Evolutionary conservation across 2,888 invertebrate genomes (phyloP).

Genomic region (Euplagia quadripunctaria): DNA sequence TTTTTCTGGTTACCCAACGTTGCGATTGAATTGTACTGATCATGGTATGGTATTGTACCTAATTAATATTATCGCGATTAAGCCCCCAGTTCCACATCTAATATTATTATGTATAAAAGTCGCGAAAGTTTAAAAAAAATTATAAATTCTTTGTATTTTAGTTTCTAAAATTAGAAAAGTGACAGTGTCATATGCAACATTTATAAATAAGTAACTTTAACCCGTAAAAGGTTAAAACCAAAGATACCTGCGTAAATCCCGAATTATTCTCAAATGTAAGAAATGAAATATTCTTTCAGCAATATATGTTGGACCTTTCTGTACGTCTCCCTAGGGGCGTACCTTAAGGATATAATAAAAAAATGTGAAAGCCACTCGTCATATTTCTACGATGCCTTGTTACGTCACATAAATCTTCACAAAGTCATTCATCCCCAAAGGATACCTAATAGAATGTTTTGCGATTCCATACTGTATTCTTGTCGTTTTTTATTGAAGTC

Average conservation of each 20-base stretch:
- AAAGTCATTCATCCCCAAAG: slow-evolving; percentile 24
- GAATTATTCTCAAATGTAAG: slow-evolving; percentile 19
- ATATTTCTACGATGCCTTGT: slow-evolving; percentile 37
- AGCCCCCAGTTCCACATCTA: too few relatives aligned
- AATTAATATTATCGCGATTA: too few relatives aligned
- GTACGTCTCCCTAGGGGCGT: slow-evolving; percentile 29
- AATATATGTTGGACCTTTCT: slow-evolving; percentile 32
- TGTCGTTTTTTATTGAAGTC: background rate
- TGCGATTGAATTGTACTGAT: too few relatives aligned
- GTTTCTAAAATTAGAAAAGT: too few relatives aligned
- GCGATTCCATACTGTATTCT: background rate
- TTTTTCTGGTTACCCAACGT: too few relatives aligned
- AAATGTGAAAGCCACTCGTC: slow-evolving; percentile 27
- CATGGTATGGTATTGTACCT: too few relatives aligned
- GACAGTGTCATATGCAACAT: too few relatives aligned
- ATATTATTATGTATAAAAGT: too few relatives aligned
- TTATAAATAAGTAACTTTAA: background rate
- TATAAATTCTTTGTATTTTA: too few relatives aligned
- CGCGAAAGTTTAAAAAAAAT: too few relatives aligned
- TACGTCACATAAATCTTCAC: slow-evolving; percentile 40
- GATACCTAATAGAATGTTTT: slow-evolving; percentile 21
- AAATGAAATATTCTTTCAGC: slow-evolving; percentile 37
- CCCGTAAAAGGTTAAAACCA: slow-evolving; percentile 8
- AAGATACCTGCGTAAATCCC: slow-evolving; percentile 10
- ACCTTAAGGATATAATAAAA: slow-evolving; percentile 49